A percentile compares a stretch with the other conserved stretches of the same genome.
Conservation (phyloP, 2,797 vertebrate genomes). For the Harpagifer antarcticus region DNA sequence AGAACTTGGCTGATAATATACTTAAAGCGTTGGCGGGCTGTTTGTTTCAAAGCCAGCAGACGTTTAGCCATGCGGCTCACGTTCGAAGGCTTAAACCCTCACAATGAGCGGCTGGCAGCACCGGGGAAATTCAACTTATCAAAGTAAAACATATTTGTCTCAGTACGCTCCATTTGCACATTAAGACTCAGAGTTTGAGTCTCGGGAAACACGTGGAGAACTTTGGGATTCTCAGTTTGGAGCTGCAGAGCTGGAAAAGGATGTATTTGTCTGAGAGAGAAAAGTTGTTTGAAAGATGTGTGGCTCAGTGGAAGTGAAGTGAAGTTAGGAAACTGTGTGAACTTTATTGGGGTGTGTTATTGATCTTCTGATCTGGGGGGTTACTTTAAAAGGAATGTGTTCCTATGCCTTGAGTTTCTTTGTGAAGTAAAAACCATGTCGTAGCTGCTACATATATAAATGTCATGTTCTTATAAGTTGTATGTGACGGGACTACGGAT, state of each 20-base stretch:
- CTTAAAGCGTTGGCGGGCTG: slow-evolving; percentile 93
- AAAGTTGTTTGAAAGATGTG: neutral
- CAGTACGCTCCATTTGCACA: slow-evolving; percentile 37
- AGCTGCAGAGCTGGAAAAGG: neutral
- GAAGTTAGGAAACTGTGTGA: neutral
- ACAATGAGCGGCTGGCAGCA: slow-evolving; percentile 81
- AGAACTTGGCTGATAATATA: slow-evolving; percentile 98
- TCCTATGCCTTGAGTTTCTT: too few relatives aligned
- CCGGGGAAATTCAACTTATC: slow-evolving; percentile 77
- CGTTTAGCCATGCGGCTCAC: slow-evolving; percentile 91
- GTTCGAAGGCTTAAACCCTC: slow-evolving; percentile 93
- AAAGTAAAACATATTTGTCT: slow-evolving; percentile 78
- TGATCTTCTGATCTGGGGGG: neutral
- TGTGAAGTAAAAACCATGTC: too few relatives aligned
- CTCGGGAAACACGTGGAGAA: neutral
- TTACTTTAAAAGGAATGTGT: neutral
- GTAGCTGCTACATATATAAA: too few relatives aligned
- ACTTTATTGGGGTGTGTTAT: too few relatives aligned
- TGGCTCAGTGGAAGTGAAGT: neutral
- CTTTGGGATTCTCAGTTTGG: neutral
- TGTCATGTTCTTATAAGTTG: too few relatives aligned
- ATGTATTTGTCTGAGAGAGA: neutral
- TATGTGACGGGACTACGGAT: too few relatives aligned
- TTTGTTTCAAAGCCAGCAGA: slow-evolving; percentile 92
- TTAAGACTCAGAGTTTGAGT: neutral